A percentile compares a stretch with the other conserved stretches of the same genome.
phyloP scores from a whole-genome alignment of 2,113 vertebrate species.

The Herpailurus yagouaroundi region DNA sequence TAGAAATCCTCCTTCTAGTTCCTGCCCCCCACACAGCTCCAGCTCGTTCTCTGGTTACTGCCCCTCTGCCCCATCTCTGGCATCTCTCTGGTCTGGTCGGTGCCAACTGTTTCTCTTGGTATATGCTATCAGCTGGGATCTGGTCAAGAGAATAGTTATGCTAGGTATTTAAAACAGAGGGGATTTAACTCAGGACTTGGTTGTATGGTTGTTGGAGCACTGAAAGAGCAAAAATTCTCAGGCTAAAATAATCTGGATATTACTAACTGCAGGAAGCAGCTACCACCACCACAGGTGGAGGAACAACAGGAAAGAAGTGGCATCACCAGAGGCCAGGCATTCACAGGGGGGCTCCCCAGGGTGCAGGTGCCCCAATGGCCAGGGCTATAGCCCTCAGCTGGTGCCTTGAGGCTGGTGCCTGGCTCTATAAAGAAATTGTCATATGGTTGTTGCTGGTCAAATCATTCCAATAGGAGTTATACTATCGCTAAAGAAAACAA shows the following conservation, averaged over 20 bases:
- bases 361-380: fast-evolving
- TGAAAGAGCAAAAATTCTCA: neutral
- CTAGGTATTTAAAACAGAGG: neutral
- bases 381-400: neutral
- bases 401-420: neutral
- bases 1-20: neutral
- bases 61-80: neutral
- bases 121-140: neutral
- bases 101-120: neutral
- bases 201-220: neutral
- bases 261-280: neutral
- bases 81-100: neutral
- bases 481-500: neutral
- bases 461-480: neutral
- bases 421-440: neutral
- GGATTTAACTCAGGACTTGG: neutral
- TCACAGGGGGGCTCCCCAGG: neutral
- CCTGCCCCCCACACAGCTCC: neutral
- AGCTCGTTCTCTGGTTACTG: neutral
- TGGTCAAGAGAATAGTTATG: neutral
- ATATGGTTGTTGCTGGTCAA: neutral
- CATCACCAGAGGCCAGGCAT: neutral
- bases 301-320: neutral
- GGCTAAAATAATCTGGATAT: neutral
- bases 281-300: neutral